A percentile compares a stretch with the other conserved stretches of the same genome.
Conservation (phyloP, 1,140 invertebrate genomes). For the Apocrypta bakeri region DNA sequence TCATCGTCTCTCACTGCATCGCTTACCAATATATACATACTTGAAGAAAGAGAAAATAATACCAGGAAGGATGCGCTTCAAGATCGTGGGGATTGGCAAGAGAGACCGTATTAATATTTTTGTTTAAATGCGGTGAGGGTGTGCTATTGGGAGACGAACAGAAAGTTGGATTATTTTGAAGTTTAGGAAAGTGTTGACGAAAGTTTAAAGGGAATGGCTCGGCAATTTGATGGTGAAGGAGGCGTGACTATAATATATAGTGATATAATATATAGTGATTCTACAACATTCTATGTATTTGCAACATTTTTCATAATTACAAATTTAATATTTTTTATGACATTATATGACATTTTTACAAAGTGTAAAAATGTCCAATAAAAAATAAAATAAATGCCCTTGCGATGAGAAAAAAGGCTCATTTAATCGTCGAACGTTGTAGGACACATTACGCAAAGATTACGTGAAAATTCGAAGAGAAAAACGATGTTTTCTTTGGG, state of each 20-base stretch:
- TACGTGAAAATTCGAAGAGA: neutral
- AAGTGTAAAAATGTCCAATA: neutral
- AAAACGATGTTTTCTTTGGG: too few relatives aligned
- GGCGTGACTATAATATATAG: neutral
- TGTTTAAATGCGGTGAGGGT: neutral
- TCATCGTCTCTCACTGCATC: neutral
- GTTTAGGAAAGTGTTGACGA: neutral
- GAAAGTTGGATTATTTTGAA: conserved; percentile 12
- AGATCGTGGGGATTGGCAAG: neutral
- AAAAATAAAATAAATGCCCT: neutral
- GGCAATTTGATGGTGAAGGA: neutral
- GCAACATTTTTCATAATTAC: neutral
- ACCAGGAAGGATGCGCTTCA: conserved; percentile 14
- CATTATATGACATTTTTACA: neutral
- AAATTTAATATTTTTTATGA: too few relatives aligned
- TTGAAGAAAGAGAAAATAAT: conserved; percentile 26
- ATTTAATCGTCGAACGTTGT: neutral
- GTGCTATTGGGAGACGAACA: neutral
- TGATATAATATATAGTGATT: neutral
- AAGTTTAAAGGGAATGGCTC: neutral
- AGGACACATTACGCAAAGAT: neutral
- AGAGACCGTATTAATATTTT: neutral
- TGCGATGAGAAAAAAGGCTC: neutral
- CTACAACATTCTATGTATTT: neutral
- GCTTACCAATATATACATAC: neutral